Base-by-base conservation (phyloP, 2,797 vertebrate genomes). In the Bovichtus variegatus region DNA sequence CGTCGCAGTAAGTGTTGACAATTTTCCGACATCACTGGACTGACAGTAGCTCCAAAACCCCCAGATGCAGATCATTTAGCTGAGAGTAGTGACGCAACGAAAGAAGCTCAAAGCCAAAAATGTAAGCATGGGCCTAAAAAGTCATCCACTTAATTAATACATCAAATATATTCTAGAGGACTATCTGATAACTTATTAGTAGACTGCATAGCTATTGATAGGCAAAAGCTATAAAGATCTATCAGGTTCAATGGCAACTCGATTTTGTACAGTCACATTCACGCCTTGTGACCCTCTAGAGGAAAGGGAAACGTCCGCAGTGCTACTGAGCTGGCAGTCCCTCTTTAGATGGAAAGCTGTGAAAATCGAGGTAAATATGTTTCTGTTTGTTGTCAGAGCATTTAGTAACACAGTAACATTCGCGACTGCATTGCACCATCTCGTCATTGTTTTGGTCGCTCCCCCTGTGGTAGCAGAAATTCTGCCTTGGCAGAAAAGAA, bases 321-420 rank as follows among this genome's bases (percentile, higher is more conserved):
- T 3, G 25, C 46, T 34, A 50, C 25, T 11, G 18, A 50, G 38
- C 13, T 16, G 4, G 27, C 27, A 53, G 27, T 23, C 47, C 19
- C n/a, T 18, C 38, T 57, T 44, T 9, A 43, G 38, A 29, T 49
- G 23, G 21, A 23, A 61, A 21, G 57, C 16, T 47, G 44, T 43
- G 65, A 40, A 50, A 60, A 50, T 2, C 34, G 40, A 29, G 44
- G 23, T 15, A 19, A 16, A 44, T 43, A 23, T 27, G 21, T 58
- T 38, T 59, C 31, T 38, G n/a, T 70, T 40, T 50, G n/a, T 59
- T 59, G 34, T 50, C 55, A 38, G 50, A 54, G 29, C 29, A 69
- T 53, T 34, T 47, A 54, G 27, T 55, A 59, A 31, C 6, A 19
- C 18, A 40, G 34, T 43, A 25, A 71, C 38, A 25, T 62, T 62